These are phyloP conservation scores for Champsocephalus esox DNA, from an alignment of 2,797 vertebrate genomes.

Conservation along the genomic window DNA sequence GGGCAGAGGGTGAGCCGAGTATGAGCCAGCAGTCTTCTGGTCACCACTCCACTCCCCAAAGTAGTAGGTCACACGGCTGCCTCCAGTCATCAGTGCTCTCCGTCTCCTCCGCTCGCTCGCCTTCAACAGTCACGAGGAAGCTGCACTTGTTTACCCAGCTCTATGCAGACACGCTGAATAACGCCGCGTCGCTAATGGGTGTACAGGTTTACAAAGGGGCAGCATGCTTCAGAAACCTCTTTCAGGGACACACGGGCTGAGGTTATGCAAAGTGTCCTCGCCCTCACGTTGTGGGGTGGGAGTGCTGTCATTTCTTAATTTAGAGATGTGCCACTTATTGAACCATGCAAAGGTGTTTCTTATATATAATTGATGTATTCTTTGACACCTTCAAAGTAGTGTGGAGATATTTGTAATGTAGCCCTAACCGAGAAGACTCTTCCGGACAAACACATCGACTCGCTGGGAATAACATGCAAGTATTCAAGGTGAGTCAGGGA, in stretches of 20 bases:
- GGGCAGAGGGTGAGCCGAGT: constrained; percentile 76
- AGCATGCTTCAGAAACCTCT: constrained; percentile 60
- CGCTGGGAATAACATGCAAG: constrained; percentile 28
- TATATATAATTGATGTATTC: constrained; percentile 43
- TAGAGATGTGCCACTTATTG: constrained; percentile 36
- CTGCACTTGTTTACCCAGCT: constrained; percentile 65
- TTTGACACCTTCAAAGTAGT: constrained; percentile 43
- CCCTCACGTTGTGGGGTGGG: constrained; percentile 16
- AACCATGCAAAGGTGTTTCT: constrained; percentile 19
- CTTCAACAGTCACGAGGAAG: constrained; percentile 63
- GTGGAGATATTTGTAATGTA: constrained; percentile 24
- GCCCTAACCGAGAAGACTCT: neutral
- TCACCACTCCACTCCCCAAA: constrained; percentile 81
- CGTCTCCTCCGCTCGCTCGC: constrained; percentile 55
- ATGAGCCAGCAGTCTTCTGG: constrained; percentile 84
- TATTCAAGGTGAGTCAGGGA: constrained; percentile 30
- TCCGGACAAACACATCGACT: constrained; percentile 21
- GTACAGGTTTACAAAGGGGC: constrained; percentile 71
- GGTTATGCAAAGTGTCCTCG: constrained; percentile 50
- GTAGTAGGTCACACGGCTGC: constrained; percentile 80
- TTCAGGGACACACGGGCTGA: constrained; percentile 31
- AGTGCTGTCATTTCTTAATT: constrained; percentile 48
- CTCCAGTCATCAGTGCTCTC: constrained; percentile 72
- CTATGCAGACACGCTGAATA: constrained; percentile 59
- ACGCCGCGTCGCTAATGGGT: constrained; percentile 74